Evolutionary conservation across 2,797 vertebrate species (phyloP), one percentile per base, ranked within the genome.

Genomic region (Calcarius lapponicus): DNA sequence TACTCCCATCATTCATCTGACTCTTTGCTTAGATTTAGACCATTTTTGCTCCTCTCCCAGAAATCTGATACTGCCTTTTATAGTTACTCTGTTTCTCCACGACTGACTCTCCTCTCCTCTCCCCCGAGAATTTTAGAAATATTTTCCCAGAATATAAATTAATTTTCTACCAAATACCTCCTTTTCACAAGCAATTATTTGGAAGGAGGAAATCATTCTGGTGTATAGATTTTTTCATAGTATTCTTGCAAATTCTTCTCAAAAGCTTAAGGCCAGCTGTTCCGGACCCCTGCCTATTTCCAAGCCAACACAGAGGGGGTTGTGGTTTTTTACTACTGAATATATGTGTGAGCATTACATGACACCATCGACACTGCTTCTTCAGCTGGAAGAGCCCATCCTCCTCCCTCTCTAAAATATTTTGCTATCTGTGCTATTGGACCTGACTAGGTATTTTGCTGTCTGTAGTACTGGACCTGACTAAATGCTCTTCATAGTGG

Each of bases 361-460:
- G 2, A 32, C 38, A 32, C 7, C 0, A 1, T 31, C 16, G 51
- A 1, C n/a, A 7, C 10, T 0, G 13, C 20, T 22, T 36, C 38
- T 58, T 51, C 38, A 54, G 9, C 32, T 11, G 40, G 31, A 61
- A 29, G 43, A 3, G 14, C 16, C 38, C 38, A 4, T 2, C 32
- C 22, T 40, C 19, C 7, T n/a, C 10, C 20, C 43, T 25, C 36
- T 14, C 31, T 1, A 15, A 12, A 28, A 21, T 4, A 22, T 2
- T 40, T 24, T 28, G 31, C 31, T 40, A 40, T 13, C 38, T 40
- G 38, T 9, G 4, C 5, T 3, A 4, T 19, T 7, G 34, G 10
- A 38, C 38, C 38, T 38, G 38, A 38, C 38, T 38, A 38, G 38
- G 13, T 40, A 40, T 13, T 40, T 40, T 40, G 13, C 13, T 40